These are phyloP conservation scores for Cremastobaeus sp. DNA, from an alignment of 2,888 invertebrate genomes.

Conservation along the genomic window DNA sequence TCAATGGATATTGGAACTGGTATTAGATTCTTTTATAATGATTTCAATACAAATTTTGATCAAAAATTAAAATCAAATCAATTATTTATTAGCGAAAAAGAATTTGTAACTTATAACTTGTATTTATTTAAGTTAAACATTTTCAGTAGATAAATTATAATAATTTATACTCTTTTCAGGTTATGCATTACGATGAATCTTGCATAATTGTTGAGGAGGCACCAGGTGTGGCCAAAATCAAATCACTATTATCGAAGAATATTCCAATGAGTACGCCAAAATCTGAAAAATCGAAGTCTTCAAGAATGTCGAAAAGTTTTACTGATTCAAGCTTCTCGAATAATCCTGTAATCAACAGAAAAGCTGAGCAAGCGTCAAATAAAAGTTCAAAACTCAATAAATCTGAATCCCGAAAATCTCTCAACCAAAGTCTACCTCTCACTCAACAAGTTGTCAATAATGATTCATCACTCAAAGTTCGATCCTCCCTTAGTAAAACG, in stretches of 20 bases:
- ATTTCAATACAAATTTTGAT: too few relatives aligned
- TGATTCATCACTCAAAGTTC: not conserved
- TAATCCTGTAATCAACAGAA: not conserved
- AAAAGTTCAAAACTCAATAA: constrained; percentile 9
- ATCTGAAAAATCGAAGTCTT: not conserved
- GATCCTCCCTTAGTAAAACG: constrained; percentile 29
- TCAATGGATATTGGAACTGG: too few relatives aligned
- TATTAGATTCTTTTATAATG: too few relatives aligned
- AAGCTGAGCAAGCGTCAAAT: not conserved
- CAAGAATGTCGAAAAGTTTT: constrained; percentile 16
- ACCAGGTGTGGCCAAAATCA: not conserved
- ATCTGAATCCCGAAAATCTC: constrained; percentile 20
- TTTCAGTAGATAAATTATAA: too few relatives aligned
- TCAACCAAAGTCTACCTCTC: constrained; percentile 14
- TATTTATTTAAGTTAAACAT: too few relatives aligned
- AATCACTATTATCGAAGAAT: not conserved
- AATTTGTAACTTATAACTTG: too few relatives aligned
- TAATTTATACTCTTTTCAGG: too few relatives aligned
- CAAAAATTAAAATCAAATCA: too few relatives aligned
- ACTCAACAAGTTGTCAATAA: not conserved
- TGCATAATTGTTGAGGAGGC: constrained; percentile 7
- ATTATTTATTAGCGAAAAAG: too few relatives aligned
- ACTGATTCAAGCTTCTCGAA: not conserved
- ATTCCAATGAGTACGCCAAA: constrained; percentile 35
- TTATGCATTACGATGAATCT: constrained; percentile 13